phyloP scores from a whole-genome alignment of 1,140 invertebrate genomes.

The Camponotus vicinus region DNA sequence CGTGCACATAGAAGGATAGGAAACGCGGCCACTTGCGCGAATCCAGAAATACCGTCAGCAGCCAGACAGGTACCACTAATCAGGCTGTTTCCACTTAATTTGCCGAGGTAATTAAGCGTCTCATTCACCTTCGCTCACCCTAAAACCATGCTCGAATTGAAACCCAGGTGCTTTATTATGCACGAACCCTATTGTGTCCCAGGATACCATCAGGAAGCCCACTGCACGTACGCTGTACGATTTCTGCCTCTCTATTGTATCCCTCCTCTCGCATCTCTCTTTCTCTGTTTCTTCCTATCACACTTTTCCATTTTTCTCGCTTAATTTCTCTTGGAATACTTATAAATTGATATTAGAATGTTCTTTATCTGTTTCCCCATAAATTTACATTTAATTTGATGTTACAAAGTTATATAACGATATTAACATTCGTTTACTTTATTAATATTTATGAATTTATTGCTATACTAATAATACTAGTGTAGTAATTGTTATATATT shows the following conservation, averaged over 20 bases:
- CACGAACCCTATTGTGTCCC: conserved; percentile 80
- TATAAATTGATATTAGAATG: conserved; percentile 9
- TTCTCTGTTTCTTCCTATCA: background rate
- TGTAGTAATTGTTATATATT: background rate
- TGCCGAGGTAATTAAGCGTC: conserved; percentile 84
- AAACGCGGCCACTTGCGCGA: conserved; percentile 65
- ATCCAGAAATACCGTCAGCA: conserved; percentile 71
- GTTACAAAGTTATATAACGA: background rate
- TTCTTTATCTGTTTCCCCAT: background rate
- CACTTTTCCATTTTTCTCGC: background rate
- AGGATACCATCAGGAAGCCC: conserved; percentile 66
- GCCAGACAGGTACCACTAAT: conserved; percentile 83
- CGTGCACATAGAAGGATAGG: conserved; percentile 51
- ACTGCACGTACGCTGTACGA: conserved; percentile 53
- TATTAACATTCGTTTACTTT: conserved; percentile 1
- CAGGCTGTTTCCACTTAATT: conserved; percentile 85
- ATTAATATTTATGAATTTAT: conserved; percentile 17
- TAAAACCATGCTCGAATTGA: conserved; percentile 75
- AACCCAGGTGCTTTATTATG: conserved; percentile 81
- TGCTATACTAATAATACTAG: background rate
- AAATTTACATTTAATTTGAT: background rate
- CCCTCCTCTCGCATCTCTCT: background rate
- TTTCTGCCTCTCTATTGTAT: conserved; percentile 28
- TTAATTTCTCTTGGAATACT: background rate
- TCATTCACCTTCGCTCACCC: conserved; percentile 78